Evolutionary conservation across 2,888 invertebrate genomes (phyloP), one percentile per base, ranked within the genome.

Genomic region (Plagiodera versicolora): DNA sequence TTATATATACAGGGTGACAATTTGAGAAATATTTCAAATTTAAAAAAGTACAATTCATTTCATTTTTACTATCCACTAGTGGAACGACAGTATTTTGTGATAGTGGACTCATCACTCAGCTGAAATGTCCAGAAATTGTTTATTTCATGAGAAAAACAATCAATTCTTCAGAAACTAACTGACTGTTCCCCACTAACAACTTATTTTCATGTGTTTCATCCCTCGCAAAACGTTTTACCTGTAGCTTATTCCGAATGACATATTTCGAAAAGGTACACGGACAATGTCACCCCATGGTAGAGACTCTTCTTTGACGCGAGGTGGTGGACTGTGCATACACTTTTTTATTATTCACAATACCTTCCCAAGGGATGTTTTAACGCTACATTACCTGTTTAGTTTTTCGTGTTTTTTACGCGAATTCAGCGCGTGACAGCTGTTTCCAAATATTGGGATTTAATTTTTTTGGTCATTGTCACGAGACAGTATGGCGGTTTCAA

Each of bases 181-280:
- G 2, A 14, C 14, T 39, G 14, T 39, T 39, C 39, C 14, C 39
- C 39, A 39, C 39, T n/a, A n/a, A n/a, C 11, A 3, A 39, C 14
- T 14, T 39, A 39, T 39, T 39, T 14, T 14, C 39, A 14, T 39
- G 2, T n/a, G 39, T 51, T 51, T 45, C 44, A 44, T 28, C 28
- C 50, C 45, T 17, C 24, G 28, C 51, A 32, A 19, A 50, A 46
- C 45, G 46, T 16, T 58, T n/a, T 58, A 58, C 58, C 58, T 58
- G 46, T 58, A 32, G 58, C 46, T 58, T 58, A 58, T 58, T 52
- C 47, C 58, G 46, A 52, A 24, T 58, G 58, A 58, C 52, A 52
- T 58, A 30, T 46, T 53, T 16, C 24, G 55, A 52, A 60, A 52
- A 50, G 47, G 44, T 45, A 11, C 11, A 52, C 16, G 44, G 18